Percentiles rank a stretch among this genome's conserved stretches.
phyloP scores from a whole-genome alignment of 2,888 invertebrate species.

The Phorcus lineatus region DNA sequence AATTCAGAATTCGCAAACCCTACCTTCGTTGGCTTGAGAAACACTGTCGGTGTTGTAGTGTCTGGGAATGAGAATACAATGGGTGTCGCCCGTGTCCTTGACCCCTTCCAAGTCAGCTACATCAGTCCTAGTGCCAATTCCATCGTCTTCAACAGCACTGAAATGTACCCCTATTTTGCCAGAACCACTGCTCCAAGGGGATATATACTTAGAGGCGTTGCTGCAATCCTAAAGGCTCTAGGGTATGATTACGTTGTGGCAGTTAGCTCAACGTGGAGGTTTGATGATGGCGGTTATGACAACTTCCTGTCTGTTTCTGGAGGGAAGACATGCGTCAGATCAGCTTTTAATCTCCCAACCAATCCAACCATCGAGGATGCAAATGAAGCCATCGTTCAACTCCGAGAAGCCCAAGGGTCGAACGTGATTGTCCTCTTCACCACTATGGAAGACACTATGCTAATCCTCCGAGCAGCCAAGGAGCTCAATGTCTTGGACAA shows the following conservation, averaged over 20 bases:
- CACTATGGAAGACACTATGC: constrained; percentile 22
- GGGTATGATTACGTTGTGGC: constrained; percentile 74
- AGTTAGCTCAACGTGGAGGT: constrained; percentile 58
- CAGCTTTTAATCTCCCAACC: constrained; percentile 36
- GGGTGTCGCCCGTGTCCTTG: constrained; percentile 75
- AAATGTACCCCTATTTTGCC: constrained; percentile 59
- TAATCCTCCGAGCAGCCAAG: constrained; percentile 52
- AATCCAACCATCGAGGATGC: constrained; percentile 43
- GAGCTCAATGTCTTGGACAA: constrained; percentile 46
- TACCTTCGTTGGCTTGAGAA: constrained; percentile 45
- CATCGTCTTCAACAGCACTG: constrained; percentile 48
- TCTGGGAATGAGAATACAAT: constrained; percentile 59
- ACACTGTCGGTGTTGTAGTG: constrained; percentile 69
- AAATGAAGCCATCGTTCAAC: constrained; percentile 39
- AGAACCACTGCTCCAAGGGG: constrained; percentile 64
- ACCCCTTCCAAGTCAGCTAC: constrained; percentile 78
- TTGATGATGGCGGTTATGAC: not conserved
- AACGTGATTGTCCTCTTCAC: constrained; percentile 70
- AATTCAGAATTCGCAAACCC: constrained; percentile 44
- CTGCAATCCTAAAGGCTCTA: constrained; percentile 68
- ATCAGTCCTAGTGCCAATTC: constrained; percentile 63
- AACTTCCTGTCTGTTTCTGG: not conserved
- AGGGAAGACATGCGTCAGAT: constrained; percentile 45
- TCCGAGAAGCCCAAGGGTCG: constrained; percentile 46
- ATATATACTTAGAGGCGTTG: constrained; percentile 61